Evolutionary conservation across 2,888 invertebrate genomes (phyloP).

Genomic region (Pardosa pseudoannulata): DNA sequence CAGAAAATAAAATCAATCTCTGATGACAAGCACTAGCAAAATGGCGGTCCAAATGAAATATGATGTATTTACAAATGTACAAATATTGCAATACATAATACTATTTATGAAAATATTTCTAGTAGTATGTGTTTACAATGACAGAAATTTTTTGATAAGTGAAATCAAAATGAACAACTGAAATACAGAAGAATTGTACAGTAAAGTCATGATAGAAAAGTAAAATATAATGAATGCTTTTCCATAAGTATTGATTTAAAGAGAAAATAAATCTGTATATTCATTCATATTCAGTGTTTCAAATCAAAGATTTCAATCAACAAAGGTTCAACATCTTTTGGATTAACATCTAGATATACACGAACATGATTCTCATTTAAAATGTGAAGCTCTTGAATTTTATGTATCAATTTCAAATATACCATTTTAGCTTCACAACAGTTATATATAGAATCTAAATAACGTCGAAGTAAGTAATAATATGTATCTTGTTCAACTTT

Average conservation of each 20-base stretch:
- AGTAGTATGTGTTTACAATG: too few relatives aligned
- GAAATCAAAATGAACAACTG: not conserved
- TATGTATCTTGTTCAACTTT: conserved; percentile 73
- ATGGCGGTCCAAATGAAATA: not conserved
- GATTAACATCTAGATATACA: conserved; percentile 94
- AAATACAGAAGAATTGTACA: not conserved
- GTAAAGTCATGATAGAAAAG: not conserved
- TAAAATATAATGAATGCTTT: too few relatives aligned
- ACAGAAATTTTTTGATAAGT: too few relatives aligned
- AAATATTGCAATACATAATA: not conserved
- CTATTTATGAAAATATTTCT: too few relatives aligned
- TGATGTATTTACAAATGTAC: not conserved
- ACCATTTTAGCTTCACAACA: conserved; percentile 69
- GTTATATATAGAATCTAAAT: conserved; percentile 70
- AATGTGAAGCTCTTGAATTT: conserved; percentile 91
- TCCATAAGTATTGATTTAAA: too few relatives aligned
- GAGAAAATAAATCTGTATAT: too few relatives aligned
- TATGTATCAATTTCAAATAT: conserved; percentile 91
- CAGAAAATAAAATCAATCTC: not conserved
- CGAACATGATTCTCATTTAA: conserved; percentile 94
- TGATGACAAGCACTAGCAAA: not conserved
- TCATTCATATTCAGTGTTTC: conserved; percentile 79
- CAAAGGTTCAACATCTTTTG: conserved; percentile 92
- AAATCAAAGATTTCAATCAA: conserved; percentile 96
- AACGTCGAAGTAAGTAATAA: conserved; percentile 73